These are phyloP conservation scores for Cordilura impudica DNA, from an alignment of 2,888 invertebrate genomes.

Conservation along the genomic window DNA sequence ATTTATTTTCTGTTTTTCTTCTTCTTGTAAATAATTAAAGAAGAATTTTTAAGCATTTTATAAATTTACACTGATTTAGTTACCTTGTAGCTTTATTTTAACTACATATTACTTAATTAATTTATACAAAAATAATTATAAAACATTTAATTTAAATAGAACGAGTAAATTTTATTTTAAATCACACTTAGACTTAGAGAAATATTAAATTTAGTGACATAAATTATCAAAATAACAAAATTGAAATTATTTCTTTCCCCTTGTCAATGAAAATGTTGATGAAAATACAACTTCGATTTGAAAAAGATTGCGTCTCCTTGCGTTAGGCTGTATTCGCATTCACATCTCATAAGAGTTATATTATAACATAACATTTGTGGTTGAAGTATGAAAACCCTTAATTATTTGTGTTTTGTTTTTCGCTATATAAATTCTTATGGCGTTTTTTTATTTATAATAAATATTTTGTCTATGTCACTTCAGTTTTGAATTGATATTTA, in stretches of 20 bases:
- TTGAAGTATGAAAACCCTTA: too few species aligned
- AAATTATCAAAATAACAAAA: neutral
- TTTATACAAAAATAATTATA: slow-evolving; percentile 55
- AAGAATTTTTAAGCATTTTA: slow-evolving; percentile 61
- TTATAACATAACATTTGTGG: too few species aligned
- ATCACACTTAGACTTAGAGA: slow-evolving; percentile 42
- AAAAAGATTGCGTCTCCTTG: too few species aligned
- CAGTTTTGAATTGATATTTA: slow-evolving; percentile 21
- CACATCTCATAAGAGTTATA: too few species aligned
- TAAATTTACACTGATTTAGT: slow-evolving; percentile 55
- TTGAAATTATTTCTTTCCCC: too few species aligned
- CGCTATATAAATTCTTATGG: slow-evolving; percentile 10
- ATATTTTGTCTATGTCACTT: slow-evolving; percentile 51
- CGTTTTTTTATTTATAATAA: neutral
- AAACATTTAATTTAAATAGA: slow-evolving; percentile 13
- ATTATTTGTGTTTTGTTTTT: neutral
- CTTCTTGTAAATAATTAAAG: slow-evolving; percentile 54
- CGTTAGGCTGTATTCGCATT: too few species aligned
- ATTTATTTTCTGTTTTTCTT: slow-evolving; percentile 50
- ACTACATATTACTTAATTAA: slow-evolving; percentile 10
- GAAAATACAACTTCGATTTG: too few species aligned
- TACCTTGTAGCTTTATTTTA: slow-evolving; percentile 33
- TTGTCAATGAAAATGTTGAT: too few species aligned
- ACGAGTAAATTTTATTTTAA: slow-evolving; percentile 8
- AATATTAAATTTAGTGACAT: neutral